Percentiles rank a stretch among this genome's conserved stretches.
Evolutionary conservation across 2,113 vertebrate species (phyloP).

Genomic region (Hyperopisus bebe): DNA sequence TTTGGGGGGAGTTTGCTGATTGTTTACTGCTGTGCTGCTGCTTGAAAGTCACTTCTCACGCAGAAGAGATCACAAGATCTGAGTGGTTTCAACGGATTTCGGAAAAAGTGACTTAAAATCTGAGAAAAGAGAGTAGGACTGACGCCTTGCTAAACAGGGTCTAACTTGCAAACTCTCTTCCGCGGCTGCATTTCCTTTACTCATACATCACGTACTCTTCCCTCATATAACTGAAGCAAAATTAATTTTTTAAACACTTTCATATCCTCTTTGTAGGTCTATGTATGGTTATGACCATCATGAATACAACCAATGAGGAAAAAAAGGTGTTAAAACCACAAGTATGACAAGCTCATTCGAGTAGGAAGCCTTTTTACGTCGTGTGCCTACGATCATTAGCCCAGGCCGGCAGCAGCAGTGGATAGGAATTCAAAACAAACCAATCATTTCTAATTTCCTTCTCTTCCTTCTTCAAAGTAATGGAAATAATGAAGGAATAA

Average conservation of each 20-base stretch:
- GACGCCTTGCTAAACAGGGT: background rate
- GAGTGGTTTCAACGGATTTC: background rate
- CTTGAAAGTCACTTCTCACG: background rate
- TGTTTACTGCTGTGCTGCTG: background rate
- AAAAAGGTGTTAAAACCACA: background rate
- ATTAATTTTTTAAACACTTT: background rate
- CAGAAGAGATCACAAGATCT: background rate
- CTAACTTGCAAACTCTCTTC: background rate
- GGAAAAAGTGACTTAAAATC: background rate
- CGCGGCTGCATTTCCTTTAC: background rate
- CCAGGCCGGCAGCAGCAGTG: background rate
- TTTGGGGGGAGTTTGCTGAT: background rate
- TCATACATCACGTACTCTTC: background rate
- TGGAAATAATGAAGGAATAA: background rate
- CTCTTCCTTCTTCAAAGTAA: background rate
- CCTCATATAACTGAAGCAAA: background rate
- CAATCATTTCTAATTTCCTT: background rate
- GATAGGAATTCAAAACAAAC: background rate
- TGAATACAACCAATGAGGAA: background rate
- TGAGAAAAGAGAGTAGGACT: background rate
- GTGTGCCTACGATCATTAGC: background rate
- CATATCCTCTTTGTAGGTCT: background rate
- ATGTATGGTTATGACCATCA: background rate
- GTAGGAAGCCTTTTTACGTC: background rate
- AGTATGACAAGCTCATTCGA: background rate